Evolutionary conservation across 2,888 invertebrate species (phyloP), one percentile per base, ranked within the genome.

Genomic region (Leptodirus hochenwartii): DNA sequence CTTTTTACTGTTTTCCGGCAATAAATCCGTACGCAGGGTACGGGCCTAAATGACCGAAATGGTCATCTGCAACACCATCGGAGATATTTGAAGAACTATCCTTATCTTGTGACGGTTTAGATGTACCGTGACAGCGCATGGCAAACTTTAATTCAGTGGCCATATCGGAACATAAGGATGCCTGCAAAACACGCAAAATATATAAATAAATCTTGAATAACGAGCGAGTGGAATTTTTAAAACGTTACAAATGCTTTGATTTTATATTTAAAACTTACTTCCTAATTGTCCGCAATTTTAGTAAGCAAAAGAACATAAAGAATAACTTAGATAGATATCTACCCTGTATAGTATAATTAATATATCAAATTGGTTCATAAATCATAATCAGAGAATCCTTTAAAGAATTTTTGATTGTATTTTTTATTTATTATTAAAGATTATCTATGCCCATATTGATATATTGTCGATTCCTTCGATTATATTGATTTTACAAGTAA

Each of bases 121-220:
- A 22, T 15, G 28, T 22, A 33, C 67, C 64, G 36, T 66, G 66
- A 45, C 73, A 74, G 49, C 71, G 69, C 44, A 77, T 53, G 36
- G 72, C 73, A 41, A 70, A 70, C 40, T 69, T 66, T 41, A 76
- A 60, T 53, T 78, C 77, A 35, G 69, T 65, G 36, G 70, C 69
- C 72, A 77, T 74, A 59, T 75, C 75, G 42, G 70, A 66, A 54
- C 73, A 73, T 43, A 76, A 61, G 32, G 75, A 71, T 37, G 69
- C 69, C 76, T 77, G 61, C 37, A 40, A 38, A 26, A 14, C 10
- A 37, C 34, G 14, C 16, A 34, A n/a, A 33, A 31, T 29, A 32
- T 13, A 33, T 31, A 17, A 30, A 34, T 34, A 30, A 15, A 15
- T 16, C 22, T 31, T 29, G 15, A 15, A 15, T 22, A 29, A 29